Evolutionary conservation across 2,888 invertebrate species (phyloP).

Genomic region (Ceraclea dissimilis): DNA sequence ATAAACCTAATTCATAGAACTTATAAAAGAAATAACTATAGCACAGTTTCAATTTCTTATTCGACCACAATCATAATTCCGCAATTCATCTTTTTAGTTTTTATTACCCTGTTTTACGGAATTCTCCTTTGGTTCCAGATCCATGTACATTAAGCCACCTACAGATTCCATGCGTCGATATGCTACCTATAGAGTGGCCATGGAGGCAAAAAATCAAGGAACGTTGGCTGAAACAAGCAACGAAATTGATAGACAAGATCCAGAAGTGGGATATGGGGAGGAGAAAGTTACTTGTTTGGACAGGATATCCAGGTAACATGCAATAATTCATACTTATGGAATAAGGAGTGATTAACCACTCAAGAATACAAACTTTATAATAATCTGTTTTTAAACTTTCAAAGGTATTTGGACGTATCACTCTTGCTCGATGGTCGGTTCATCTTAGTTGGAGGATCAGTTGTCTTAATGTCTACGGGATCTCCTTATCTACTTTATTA

Average conservation of each 20-base stretch:
- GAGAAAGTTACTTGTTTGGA: conserved; percentile 35
- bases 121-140: no score
- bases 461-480: conserved; percentile 68
- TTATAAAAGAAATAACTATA: no score
- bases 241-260: conserved; percentile 26
- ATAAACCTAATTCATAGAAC: no score
- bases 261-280: conserved; percentile 27
- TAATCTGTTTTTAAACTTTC: background rate
- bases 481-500: conserved; percentile 71
- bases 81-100: no score
- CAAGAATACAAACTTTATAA: no score
- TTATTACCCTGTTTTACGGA: no score
- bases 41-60: no score
- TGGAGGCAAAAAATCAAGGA: background rate
- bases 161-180: conserved; percentile 34
- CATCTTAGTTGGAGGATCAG: conserved; percentile 63
- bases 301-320: conserved; percentile 40
- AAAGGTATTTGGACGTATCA: conserved; percentile 60
- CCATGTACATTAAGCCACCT: conserved; percentile 39
- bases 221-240: conserved; percentile 27
- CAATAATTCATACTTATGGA: no score
- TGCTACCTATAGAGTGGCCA: conserved; percentile 30
- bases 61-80: no score
- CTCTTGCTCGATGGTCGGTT: conserved; percentile 61
- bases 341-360: no score